Evolutionary conservation across 1,140 invertebrate species (phyloP).

Genomic region (Centruroides vittatus): DNA sequence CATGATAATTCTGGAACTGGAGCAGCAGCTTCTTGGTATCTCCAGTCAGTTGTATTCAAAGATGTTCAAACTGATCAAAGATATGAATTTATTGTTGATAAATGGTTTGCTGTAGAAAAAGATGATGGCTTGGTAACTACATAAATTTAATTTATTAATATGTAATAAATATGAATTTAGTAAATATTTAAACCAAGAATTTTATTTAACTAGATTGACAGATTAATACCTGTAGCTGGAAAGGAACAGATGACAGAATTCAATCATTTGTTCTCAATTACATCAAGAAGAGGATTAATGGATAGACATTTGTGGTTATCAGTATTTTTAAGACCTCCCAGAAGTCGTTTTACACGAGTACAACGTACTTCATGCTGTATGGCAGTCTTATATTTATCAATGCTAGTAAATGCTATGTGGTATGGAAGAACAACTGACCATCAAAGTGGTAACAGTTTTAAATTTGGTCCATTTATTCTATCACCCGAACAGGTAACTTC

Average conservation of each 20-base stretch:
- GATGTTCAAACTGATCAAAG: conserved; percentile 39
- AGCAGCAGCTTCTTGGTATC: conserved; percentile 36
- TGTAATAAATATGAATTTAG: not conserved
- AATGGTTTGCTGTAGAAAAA: conserved; percentile 42
- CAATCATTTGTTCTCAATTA: conserved; percentile 31
- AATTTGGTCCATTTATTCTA: conserved; percentile 32
- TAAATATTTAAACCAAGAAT: not conserved
- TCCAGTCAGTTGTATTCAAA: conserved; percentile 34
- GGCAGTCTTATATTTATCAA: conserved; percentile 34
- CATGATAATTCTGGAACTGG: conserved; percentile 41
- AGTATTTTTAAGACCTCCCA: conserved; percentile 33
- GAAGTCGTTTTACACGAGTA: conserved; percentile 33
- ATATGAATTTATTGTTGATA: conserved; percentile 36
- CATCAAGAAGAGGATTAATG: conserved; percentile 29
- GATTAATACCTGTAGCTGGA: conserved; percentile 34
- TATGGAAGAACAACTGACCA: conserved; percentile 25
- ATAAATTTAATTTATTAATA: not conserved
- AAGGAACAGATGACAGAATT: conserved; percentile 32
- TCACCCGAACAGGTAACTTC: conserved; percentile 17
- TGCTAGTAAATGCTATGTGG: conserved; percentile 40
- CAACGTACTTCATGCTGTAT: conserved; percentile 37
- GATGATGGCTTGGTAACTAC: conserved; percentile 35
- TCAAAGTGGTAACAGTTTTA: conserved; percentile 19
- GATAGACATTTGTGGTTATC: conserved; percentile 42
- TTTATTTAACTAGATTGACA: conserved; percentile 29